phyloP scores from a whole-genome alignment of 2,797 vertebrate genomes.

The Diglossa cyanea region DNA sequence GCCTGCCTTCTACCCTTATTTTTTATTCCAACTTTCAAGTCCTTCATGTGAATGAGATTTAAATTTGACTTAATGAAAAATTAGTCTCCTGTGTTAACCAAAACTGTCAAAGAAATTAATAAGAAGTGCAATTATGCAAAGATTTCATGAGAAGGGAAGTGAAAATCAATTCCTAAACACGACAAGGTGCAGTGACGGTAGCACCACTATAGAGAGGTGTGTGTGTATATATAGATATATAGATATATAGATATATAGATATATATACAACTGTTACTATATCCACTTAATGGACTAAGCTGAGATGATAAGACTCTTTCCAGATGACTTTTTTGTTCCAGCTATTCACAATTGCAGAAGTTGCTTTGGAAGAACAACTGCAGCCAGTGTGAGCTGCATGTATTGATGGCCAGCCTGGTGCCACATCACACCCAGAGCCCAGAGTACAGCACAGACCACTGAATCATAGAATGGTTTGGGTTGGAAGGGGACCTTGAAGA shows the following conservation, averaged over 20 bases:
- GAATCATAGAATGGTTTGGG: background rate
- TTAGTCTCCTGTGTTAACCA: background rate
- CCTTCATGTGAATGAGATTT: background rate
- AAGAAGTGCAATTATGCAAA: background rate
- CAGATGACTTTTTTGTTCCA: background rate
- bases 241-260: too few species aligned
- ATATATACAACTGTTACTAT: background rate
- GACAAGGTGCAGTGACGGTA: background rate
- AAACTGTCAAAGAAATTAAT: background rate
- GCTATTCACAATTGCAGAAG: background rate
- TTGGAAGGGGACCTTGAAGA: background rate
- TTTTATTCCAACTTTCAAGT: background rate
- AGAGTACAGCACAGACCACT: background rate
- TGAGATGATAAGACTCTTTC: background rate
- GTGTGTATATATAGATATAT: fast-evolving
- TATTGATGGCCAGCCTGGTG: background rate
- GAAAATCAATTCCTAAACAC: background rate
- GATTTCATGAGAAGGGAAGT: background rate
- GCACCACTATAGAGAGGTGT: background rate
- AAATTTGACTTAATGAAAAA: background rate
- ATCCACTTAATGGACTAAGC: background rate
- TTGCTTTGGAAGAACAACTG: background rate
- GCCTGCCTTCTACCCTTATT: background rate
- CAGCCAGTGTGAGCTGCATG: background rate
- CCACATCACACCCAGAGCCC: background rate